These are phyloP conservation scores for Microcebus griseorufus DNA, from an alignment of 2,113 vertebrate genomes.

Conservation along the genomic window DNA sequence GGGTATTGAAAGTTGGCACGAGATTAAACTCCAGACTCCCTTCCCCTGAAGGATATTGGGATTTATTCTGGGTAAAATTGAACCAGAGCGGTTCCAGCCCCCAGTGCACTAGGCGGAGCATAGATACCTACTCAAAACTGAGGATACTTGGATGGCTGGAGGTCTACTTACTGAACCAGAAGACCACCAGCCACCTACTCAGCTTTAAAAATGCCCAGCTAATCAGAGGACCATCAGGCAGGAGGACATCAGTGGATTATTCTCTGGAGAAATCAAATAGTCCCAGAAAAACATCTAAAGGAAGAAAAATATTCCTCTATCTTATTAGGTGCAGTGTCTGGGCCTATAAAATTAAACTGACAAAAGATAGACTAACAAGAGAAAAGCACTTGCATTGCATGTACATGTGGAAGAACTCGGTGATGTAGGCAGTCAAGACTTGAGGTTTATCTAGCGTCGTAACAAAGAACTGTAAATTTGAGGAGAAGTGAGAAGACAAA, in stretches of 20 bases:
- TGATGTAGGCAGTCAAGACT: not conserved
- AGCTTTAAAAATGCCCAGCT: not conserved
- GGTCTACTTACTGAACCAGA: not conserved
- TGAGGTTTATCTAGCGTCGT: not conserved
- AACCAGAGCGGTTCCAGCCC: not conserved
- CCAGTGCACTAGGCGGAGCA: not conserved
- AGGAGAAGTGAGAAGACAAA: not conserved
- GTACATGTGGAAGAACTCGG: not conserved
- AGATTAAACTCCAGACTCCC: not conserved
- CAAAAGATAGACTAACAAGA: too few species aligned
- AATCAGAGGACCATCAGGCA: not conserved
- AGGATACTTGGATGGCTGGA: not conserved
- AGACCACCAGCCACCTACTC: not conserved
- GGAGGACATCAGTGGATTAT: not conserved
- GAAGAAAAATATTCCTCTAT: not conserved
- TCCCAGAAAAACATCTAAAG: not conserved
- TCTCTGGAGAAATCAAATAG: not conserved
- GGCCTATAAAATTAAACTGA: too few species aligned
- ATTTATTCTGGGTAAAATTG: not conserved
- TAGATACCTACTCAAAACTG: not conserved
- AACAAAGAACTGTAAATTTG: not conserved
- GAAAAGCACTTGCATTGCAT: not conserved
- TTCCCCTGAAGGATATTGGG: not conserved
- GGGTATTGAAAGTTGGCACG: not conserved
- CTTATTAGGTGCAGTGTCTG: too few species aligned